A percentile compares a stretch with the other conserved stretches of the same genome.
Evolutionary conservation across 2,797 vertebrate species (phyloP).

Genomic region (Darevskia mixta): DNA sequence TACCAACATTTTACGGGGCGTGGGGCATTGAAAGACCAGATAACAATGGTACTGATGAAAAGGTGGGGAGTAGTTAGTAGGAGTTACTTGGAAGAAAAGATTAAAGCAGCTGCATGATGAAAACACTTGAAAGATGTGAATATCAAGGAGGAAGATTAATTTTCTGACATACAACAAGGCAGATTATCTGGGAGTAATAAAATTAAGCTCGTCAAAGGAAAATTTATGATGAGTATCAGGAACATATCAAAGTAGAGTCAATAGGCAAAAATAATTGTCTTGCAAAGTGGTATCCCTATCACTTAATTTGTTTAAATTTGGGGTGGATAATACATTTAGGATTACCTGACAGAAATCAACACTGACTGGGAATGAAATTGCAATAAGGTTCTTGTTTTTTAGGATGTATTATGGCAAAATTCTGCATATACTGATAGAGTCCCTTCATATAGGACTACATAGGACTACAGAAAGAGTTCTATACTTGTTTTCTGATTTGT

Average conservation of each 20-base stretch:
- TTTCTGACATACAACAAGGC: background rate
- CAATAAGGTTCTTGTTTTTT: background rate
- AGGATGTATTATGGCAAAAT: background rate
- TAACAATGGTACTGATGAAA: conserved; percentile 14
- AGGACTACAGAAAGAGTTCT: background rate
- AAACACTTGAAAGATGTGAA: background rate
- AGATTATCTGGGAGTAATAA: conserved; percentile 29
- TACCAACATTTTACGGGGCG: conserved; percentile 29
- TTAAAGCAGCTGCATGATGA: conserved; percentile 14
- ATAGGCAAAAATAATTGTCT: conserved; percentile 46
- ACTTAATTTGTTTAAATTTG: conserved; percentile 50
- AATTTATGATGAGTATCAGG: conserved; percentile 20
- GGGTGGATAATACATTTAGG: conserved; percentile 42
- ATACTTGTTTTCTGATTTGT: background rate
- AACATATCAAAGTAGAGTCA: conserved; percentile 37
- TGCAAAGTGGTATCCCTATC: conserved; percentile 30
- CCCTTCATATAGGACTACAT: background rate
- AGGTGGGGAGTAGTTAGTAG: background rate
- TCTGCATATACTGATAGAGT: background rate
- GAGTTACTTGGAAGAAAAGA: conserved; percentile 15
- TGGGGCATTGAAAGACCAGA: background rate
- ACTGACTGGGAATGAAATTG: conserved; percentile 17
- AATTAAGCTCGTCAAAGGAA: conserved; percentile 53
- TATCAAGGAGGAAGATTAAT: conserved; percentile 13
- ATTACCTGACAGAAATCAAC: conserved; percentile 18